Evolutionary conservation across 2,113 vertebrate genomes (phyloP).

Genomic region (Propithecus coquereli): DNA sequence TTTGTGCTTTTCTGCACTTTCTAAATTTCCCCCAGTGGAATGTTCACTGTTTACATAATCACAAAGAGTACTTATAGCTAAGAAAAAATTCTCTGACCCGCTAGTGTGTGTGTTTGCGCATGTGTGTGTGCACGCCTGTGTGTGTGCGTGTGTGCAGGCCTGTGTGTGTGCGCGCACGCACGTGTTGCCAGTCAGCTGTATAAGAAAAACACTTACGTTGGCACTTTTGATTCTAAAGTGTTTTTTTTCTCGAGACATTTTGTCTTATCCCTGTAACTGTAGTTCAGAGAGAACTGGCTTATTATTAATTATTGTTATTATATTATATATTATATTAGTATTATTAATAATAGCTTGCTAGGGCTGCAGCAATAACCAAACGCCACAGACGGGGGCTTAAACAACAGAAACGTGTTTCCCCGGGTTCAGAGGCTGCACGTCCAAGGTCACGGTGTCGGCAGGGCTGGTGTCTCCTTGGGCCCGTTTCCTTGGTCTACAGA

Average conservation of each 20-base stretch:
- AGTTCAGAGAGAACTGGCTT: neutral
- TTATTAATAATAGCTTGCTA: neutral
- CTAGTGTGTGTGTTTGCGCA: neutral
- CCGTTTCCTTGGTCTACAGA: neutral
- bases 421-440: neutral
- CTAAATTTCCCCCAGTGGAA: neutral
- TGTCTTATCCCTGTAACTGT: neutral
- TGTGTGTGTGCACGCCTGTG: neutral
- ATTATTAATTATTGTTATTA: no score
- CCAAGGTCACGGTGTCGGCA: neutral
- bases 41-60: neutral
- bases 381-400: no score
- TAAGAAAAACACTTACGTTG: neutral
- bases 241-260: neutral
- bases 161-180: neutral
- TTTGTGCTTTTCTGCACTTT: neutral
- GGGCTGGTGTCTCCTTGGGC: neutral
- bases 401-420: neutral
- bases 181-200: neutral
- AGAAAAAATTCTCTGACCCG: neutral
- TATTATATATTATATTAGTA: no score
- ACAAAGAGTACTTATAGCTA: neutral
- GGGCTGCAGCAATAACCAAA: neutral
- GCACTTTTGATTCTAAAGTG: neutral
- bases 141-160: no score